phyloP scores from a whole-genome alignment of 2,888 invertebrate genomes.

The Lasioglossum oenotherae region DNA sequence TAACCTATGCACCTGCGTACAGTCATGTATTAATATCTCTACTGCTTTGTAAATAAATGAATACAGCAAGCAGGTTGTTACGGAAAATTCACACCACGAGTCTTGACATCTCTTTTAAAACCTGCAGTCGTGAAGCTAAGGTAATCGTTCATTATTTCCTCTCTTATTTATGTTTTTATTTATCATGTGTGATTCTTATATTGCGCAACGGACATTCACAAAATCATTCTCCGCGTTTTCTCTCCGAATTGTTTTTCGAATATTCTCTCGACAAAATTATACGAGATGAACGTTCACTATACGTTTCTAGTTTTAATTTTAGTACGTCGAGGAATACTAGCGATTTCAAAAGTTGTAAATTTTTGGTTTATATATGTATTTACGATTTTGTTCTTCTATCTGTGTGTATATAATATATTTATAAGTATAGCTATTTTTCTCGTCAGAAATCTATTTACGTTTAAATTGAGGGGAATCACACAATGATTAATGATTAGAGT shows the following conservation, averaged over 20 bases:
- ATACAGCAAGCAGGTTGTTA: constrained; percentile 74
- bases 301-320: background rate
- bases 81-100: constrained; percentile 71
- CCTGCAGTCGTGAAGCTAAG: constrained; percentile 74
- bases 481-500: background rate
- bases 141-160: constrained; percentile 63
- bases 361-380: background rate
- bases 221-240: constrained; percentile 2
- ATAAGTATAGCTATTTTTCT: background rate
- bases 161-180: constrained; percentile 37
- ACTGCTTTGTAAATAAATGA: constrained; percentile 77
- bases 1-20: constrained; percentile 55
- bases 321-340: background rate
- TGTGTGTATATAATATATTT: background rate
- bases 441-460: background rate
- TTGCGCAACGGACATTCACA: constrained; percentile 23
- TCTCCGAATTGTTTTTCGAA: background rate
- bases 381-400: background rate
- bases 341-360: background rate
- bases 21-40: constrained; percentile 52
- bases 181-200: constrained; percentile 8
- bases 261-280: background rate
- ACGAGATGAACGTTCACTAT: background rate
- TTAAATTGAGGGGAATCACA: background rate
- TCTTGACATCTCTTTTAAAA: constrained; percentile 74